These are phyloP conservation scores for Dicrostonyx torquatus DNA, from an alignment of 2,797 vertebrate species.

Conservation along the genomic window DNA sequence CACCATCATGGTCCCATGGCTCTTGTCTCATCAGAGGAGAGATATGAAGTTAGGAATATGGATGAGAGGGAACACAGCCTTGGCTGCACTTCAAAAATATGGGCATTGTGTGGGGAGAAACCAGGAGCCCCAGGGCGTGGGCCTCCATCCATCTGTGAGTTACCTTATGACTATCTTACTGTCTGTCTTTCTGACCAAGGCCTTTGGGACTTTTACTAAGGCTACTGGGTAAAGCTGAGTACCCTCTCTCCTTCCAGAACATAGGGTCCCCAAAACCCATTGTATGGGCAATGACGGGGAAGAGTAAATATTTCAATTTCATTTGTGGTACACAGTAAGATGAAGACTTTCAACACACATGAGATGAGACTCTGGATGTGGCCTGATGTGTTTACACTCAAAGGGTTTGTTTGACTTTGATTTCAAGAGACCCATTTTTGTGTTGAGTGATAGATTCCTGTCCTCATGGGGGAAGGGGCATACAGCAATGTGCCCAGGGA, in stretches of 20 bases:
- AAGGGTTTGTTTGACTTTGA: not conserved
- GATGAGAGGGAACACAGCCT: not conserved
- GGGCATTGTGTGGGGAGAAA: not conserved
- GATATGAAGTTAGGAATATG: fast-evolving
- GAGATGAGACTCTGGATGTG: not conserved
- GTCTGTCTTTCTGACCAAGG: not conserved
- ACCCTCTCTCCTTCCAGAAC: not conserved
- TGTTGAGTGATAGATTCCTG: not conserved
- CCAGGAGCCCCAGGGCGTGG: not conserved
- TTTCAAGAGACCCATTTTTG: not conserved
- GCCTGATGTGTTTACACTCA: no score
- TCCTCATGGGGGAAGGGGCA: not conserved
- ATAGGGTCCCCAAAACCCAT: no score
- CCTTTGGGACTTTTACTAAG: not conserved
- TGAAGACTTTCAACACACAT: no score
- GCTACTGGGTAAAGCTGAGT: not conserved
- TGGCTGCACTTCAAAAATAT: no score
- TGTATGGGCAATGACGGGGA: fast-evolving
- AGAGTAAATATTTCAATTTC: not conserved
- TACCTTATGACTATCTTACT: not conserved
- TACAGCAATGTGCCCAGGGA: fast-evolving
- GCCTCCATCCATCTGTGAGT: fast-evolving
- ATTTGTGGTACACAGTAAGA: not conserved
- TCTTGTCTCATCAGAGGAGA: conserved; percentile 41
- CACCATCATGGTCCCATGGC: not conserved